phyloP scores from a whole-genome alignment of 1,140 invertebrate species.

The Papilio machaon region DNA sequence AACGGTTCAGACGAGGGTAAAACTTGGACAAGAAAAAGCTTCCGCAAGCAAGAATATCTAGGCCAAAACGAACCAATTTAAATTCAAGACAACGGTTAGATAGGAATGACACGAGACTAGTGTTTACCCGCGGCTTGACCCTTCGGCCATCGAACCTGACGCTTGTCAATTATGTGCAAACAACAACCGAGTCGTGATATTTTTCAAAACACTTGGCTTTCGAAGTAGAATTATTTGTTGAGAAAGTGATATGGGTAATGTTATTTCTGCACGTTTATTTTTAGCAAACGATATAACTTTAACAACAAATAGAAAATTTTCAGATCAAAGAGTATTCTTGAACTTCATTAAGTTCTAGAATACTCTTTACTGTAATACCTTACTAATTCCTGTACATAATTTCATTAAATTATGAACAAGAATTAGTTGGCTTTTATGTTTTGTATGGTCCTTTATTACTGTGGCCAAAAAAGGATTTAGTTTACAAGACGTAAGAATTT shows the following conservation, averaged over 20 bases:
- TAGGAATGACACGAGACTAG: slow-evolving; percentile 19
- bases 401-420: too few species aligned
- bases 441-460: too few species aligned
- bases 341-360: neutral
- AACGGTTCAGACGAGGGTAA: neutral
- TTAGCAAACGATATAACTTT: neutral
- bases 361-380: too few species aligned
- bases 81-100: slow-evolving; percentile 12
- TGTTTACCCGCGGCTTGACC: slow-evolving; percentile 27
- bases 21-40: neutral
- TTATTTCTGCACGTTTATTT: neutral
- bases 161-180: slow-evolving; percentile 24
- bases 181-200: slow-evolving; percentile 21
- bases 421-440: too few species aligned
- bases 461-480: neutral
- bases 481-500: neutral
- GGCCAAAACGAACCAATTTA: slow-evolving; percentile 2
- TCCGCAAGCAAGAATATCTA: neutral
- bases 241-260: slow-evolving; percentile 27
- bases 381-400: too few species aligned
- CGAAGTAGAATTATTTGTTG: slow-evolving; percentile 22
- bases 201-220: slow-evolving; percentile 27
- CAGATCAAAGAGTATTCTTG: neutral
- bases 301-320: neutral
- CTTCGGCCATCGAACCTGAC: slow-evolving; percentile 25